phyloP scores from a whole-genome alignment of 2,113 vertebrate genomes.

The Entelurus aequoreus region DNA sequence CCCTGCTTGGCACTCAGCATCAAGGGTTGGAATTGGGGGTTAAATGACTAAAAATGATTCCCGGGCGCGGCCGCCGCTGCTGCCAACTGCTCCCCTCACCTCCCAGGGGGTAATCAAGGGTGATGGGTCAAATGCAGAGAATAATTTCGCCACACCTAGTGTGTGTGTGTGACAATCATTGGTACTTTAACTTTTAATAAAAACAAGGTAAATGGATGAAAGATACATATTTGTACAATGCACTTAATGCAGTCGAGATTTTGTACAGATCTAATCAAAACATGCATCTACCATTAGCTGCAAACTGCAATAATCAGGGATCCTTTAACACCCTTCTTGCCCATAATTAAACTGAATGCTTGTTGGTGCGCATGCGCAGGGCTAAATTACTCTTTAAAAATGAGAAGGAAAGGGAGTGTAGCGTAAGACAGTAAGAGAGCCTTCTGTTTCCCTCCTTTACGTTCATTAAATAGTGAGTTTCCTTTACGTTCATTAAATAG shows the following conservation, averaged over 20 bases:
- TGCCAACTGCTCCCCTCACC: too few species aligned
- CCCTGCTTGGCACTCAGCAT: too few species aligned
- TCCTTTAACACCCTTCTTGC: conserved; percentile 14
- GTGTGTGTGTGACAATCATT: too few species aligned
- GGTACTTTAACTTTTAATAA: too few species aligned
- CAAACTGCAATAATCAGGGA: conserved; percentile 6
- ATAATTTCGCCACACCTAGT: too few species aligned
- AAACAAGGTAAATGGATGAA: too few species aligned
- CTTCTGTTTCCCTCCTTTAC: neutral
- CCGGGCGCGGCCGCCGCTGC: too few species aligned
- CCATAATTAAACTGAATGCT: conserved; percentile 38
- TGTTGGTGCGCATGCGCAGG: conserved; percentile 55
- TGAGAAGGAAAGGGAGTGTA: conserved; percentile 10
- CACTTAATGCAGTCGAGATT: neutral
- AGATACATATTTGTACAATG: neutral
- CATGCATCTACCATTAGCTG: conserved; percentile 7
- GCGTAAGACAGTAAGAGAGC: neutral
- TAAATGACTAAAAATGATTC: too few species aligned
- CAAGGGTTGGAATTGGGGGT: too few species aligned
- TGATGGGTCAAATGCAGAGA: too few species aligned
- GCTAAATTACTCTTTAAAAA: conserved; percentile 33
- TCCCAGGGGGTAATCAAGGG: too few species aligned
- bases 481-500: neutral
- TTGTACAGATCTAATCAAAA: neutral
- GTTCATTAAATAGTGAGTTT: neutral